Conservation (phyloP, 2,113 vertebrate genomes). For the Psittacus erithacus region DNA sequence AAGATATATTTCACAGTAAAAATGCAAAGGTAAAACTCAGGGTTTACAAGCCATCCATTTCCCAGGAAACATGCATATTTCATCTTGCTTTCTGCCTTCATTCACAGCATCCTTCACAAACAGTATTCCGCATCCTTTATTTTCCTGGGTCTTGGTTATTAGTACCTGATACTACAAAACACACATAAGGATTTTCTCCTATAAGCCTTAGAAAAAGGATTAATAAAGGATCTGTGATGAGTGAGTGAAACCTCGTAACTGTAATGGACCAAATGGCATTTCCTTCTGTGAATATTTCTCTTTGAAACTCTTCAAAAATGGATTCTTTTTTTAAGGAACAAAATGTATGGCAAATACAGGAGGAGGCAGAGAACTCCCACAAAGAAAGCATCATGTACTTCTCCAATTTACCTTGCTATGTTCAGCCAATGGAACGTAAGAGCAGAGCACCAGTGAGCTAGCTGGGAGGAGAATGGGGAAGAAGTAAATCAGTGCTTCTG, state of each 20-base stretch:
- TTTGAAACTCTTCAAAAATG: not conserved
- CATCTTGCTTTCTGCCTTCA: not conserved
- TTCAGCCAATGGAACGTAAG: not conserved
- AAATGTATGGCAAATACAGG: not conserved
- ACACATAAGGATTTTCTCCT: not conserved
- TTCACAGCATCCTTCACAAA: not conserved
- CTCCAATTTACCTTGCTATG: not conserved
- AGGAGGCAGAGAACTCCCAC: not conserved
- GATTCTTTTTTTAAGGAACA: not conserved
- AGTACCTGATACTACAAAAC: not conserved
- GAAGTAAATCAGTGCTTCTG: not conserved
- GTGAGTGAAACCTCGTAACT: not conserved
- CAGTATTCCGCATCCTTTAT: not conserved
- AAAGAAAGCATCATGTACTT: not conserved
- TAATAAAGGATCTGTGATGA: not conserved
- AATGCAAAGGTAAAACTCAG: not conserved
- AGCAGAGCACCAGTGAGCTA: not conserved
- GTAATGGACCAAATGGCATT: not conserved
- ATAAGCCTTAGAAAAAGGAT: not conserved
- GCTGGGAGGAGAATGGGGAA: not conserved
- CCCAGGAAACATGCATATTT: not conserved
- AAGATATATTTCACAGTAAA: not conserved
- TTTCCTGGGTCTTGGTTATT: not conserved
- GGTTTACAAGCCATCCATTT: not conserved
- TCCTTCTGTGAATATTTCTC: not conserved